phyloP scores from a whole-genome alignment of 2,113 vertebrate species.

The Calyptomena viridis region DNA sequence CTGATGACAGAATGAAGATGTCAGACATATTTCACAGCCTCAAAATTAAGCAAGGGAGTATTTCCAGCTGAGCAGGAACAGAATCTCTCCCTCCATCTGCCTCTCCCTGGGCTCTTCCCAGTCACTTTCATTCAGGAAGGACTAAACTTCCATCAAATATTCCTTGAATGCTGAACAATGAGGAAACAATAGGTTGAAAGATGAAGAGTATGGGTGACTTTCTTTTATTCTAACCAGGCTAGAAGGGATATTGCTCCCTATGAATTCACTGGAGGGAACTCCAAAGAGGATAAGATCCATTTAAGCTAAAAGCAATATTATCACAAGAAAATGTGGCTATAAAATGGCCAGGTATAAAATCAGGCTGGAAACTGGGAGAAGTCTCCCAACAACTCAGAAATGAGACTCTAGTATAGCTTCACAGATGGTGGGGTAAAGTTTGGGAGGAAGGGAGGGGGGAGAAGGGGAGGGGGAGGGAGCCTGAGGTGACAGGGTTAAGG shows the following conservation, averaged over 20 bases:
- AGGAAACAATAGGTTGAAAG: background rate
- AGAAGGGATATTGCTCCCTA: background rate
- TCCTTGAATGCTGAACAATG: background rate
- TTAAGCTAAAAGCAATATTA: conserved; percentile 42
- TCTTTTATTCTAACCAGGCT: background rate
- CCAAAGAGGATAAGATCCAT: background rate
- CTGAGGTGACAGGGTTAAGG: too few relatives aligned
- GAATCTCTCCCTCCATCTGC: background rate
- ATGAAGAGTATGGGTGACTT: background rate
- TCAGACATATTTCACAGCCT: background rate
- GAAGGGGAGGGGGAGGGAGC: background rate
- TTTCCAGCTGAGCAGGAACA: background rate
- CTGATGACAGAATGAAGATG: background rate
- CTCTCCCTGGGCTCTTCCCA: background rate
- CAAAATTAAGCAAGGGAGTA: background rate
- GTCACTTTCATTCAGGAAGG: background rate
- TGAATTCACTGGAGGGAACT: background rate
- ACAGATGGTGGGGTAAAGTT: background rate
- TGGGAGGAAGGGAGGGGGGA: background rate
- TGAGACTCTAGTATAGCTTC: background rate
- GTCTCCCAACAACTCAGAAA: background rate
- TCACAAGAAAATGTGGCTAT: background rate
- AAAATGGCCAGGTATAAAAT: conserved; percentile 30
- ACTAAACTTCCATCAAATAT: background rate
- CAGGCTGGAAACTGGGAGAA: background rate